Base-by-base conservation (phyloP, 2,797 vertebrate genomes). In the Oceanodroma leucorhoa region DNA sequence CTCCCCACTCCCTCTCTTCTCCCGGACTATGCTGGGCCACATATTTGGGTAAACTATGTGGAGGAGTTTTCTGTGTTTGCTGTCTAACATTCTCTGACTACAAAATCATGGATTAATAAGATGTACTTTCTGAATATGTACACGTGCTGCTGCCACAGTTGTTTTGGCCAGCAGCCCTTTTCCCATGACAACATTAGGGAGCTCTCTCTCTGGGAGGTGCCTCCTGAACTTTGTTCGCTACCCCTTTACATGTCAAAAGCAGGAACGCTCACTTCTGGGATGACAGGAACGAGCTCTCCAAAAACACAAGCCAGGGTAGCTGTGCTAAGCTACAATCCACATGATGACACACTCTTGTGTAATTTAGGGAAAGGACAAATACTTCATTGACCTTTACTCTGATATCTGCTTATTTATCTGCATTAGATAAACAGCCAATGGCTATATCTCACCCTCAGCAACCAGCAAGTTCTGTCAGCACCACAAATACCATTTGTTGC, bases 331-430 rank as follows among this genome's bases (percentile, higher is more conserved):
- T 92, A 76, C 9, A 26, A 55, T 87, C 66, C 10, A 3, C 53
- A 38, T 40, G 67, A 90, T 64, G 78, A 79, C 60, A 89, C n/a
- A 34, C 64, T 86, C 53, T 82, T 92, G 83, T 92, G 91, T 87
- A 96, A 93, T 65, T 93, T 90, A 85, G 79, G 67, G 65, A 51
- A 82, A 94, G 73, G 70, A 65, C 87, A 96, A 93, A 96, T 92
- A 83, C 76, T 92, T 82, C 71, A 43, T 54, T 96, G 96, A 95
- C 95, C 94, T 96, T 97, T 97, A 89, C 69, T 85, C 88, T 85
- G 73, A 71, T 87, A 95, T 87, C 88, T 94, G 61, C 91, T 87
- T 91, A 58, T 95, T 94, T 95, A 95, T 95, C 89, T 93, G 70
- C 34, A n/a, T 55, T 94, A 83, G 88, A 67, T 79, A 96, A 96